These are phyloP conservation scores for Rhabdomys dilectus DNA, from an alignment of 2,113 vertebrate species.

Conservation along the genomic window DNA sequence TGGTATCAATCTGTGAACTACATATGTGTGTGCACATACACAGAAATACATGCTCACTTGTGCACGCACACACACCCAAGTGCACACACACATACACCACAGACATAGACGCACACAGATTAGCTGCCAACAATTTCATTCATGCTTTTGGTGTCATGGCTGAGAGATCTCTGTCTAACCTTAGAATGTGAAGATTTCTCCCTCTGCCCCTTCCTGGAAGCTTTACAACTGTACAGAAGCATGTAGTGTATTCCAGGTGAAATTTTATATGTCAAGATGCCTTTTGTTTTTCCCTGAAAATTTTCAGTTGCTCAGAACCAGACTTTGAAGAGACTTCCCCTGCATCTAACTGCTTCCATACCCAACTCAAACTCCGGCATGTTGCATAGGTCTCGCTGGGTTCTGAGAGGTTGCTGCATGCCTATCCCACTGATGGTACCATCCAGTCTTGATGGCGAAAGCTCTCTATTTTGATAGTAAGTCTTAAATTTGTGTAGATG, in stretches of 20 bases:
- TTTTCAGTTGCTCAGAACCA: neutral
- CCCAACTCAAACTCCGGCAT: neutral
- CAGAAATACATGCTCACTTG: neutral
- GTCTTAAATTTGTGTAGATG: neutral
- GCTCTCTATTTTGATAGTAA: constrained; percentile 10
- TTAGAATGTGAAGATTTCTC: neutral
- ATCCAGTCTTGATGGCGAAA: neutral
- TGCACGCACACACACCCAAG: neutral
- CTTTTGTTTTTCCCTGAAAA: neutral
- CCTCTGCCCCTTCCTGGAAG: neutral
- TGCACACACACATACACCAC: neutral
- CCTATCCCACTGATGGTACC: neutral
- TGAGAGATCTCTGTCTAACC: neutral
- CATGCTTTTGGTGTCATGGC: neutral
- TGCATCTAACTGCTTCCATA: neutral
- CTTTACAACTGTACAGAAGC: neutral
- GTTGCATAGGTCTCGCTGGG: neutral
- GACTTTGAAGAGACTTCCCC: neutral
- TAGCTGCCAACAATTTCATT: neutral
- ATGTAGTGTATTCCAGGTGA: neutral
- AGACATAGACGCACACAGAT: neutral
- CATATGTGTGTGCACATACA: too few species aligned
- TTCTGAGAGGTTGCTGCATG: neutral
- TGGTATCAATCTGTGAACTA: neutral
- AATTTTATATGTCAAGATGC: neutral